phyloP scores from a whole-genome alignment of 2,113 vertebrate genomes.

The Bucco capensis region DNA sequence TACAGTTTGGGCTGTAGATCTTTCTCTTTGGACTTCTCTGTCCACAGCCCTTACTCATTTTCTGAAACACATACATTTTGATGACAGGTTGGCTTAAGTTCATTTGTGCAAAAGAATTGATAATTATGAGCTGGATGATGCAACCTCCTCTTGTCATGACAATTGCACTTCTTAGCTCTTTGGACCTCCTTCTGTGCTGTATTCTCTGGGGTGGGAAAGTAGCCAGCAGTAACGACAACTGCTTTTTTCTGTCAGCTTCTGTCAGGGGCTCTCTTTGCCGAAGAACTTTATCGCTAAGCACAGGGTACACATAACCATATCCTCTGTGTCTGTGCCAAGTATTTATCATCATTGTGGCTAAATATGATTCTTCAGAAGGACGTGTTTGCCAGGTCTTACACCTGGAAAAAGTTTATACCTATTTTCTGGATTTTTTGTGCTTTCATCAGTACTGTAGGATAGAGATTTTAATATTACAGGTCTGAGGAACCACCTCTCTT shows the following conservation, averaged over 20 bases:
- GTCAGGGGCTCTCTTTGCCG: background rate
- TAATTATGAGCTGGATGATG: background rate
- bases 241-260: background rate
- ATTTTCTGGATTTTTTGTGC: background rate
- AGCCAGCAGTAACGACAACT: accelerated
- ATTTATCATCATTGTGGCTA: background rate
- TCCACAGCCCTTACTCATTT: background rate
- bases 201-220: background rate
- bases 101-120: background rate
- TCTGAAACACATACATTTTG: background rate
- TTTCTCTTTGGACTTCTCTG: background rate
- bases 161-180: background rate
- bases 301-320: background rate
- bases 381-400: background rate
- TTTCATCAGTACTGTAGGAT: background rate
- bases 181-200: background rate
- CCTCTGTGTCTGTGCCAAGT: background rate
- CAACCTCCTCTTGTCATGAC: background rate
- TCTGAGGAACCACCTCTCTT: background rate
- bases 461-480: background rate
- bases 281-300: background rate
- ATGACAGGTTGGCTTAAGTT: background rate
- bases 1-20: background rate
- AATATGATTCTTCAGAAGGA: background rate
- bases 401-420: background rate